These are phyloP conservation scores for Pseudoips prasinana DNA, from an alignment of 2,888 invertebrate genomes.

Conservation along the genomic window DNA sequence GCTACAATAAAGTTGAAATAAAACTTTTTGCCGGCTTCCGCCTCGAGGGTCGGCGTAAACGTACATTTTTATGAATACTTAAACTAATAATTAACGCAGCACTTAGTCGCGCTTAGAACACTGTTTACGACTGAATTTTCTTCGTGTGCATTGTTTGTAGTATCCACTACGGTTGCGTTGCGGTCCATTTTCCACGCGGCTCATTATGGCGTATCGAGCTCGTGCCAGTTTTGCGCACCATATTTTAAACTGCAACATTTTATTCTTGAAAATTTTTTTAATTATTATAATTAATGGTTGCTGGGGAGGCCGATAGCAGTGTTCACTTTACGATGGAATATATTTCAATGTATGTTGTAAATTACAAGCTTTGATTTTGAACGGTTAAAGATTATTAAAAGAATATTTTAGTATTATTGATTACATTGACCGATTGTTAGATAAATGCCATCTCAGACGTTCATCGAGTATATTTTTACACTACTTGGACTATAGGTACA, in stretches of 20 bases:
- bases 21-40: slow-evolving; percentile 48
- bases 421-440: too few relatives aligned
- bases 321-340: slow-evolving; percentile 9
- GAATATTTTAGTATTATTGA: too few relatives aligned
- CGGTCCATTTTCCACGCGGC: slow-evolving; percentile 53
- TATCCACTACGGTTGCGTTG: slow-evolving; percentile 46
- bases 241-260: slow-evolving; percentile 52
- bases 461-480: too few relatives aligned
- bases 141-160: slow-evolving; percentile 59
- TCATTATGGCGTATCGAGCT: slow-evolving; percentile 59
- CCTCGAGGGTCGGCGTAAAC: slow-evolving; percentile 41
- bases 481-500: too few relatives aligned
- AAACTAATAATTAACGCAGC: slow-evolving; percentile 70
- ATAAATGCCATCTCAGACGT: too few relatives aligned
- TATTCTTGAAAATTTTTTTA: slow-evolving; percentile 40
- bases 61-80: slow-evolving; percentile 65
- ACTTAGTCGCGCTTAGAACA: slow-evolving; percentile 63
- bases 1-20: slow-evolving; percentile 52
- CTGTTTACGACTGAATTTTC: slow-evolving; percentile 63
- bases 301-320: slow-evolving; percentile 33
- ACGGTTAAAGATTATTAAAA: too few relatives aligned
- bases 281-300: slow-evolving; percentile 63
- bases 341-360: too few relatives aligned
- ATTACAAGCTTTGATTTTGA: too few relatives aligned
- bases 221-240: slow-evolving; percentile 46